These are phyloP conservation scores for Disparrhopalites patrizii DNA, from an alignment of 2,888 invertebrate species.

Conservation along the genomic window DNA sequence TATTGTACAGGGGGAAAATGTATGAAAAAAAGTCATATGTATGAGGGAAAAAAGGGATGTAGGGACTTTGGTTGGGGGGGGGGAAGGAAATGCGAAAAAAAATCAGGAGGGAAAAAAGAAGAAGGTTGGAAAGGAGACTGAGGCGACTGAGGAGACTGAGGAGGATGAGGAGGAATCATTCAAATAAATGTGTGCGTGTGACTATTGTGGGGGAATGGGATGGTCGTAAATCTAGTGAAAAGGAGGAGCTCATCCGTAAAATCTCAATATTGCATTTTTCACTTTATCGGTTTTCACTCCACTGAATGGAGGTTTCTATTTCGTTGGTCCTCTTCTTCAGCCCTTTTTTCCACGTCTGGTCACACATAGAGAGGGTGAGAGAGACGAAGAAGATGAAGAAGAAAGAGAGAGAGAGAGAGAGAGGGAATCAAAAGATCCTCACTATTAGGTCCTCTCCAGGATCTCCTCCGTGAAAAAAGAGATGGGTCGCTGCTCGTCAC, in stretches of 20 bases:
- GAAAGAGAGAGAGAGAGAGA: background rate
- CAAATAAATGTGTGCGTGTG: slow-evolving; percentile 19
- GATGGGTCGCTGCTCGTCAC: background rate
- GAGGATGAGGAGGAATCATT: slow-evolving; percentile 14
- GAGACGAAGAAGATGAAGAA: background rate
- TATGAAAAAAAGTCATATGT: background rate
- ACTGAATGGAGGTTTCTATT: slow-evolving; percentile 26
- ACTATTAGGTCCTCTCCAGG: slow-evolving; percentile 10
- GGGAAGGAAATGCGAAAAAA: no score
- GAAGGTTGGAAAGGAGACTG: background rate
- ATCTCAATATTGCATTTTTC: slow-evolving; percentile 32
- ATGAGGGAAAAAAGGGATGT: background rate
- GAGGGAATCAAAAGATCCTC: slow-evolving; percentile 23
- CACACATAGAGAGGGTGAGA: background rate
- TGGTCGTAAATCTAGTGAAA: slow-evolving; percentile 28
- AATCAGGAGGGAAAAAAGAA: background rate
- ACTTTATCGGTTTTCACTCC: slow-evolving; percentile 30
- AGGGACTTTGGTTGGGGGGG: no score
- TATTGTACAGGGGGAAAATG: no score
- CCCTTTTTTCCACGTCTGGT: slow-evolving; percentile 17
- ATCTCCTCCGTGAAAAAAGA: slow-evolving; percentile 11
- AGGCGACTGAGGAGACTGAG: background rate
- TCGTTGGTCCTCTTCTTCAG: slow-evolving; percentile 17
- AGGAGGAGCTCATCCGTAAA: slow-evolving; percentile 28
- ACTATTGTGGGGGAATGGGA: slow-evolving; percentile 26